A percentile compares a stretch with the other conserved stretches of the same genome.
Conservation (phyloP, 2,888 invertebrate genomes). For the Hirudinaria manillensis region DNA sequence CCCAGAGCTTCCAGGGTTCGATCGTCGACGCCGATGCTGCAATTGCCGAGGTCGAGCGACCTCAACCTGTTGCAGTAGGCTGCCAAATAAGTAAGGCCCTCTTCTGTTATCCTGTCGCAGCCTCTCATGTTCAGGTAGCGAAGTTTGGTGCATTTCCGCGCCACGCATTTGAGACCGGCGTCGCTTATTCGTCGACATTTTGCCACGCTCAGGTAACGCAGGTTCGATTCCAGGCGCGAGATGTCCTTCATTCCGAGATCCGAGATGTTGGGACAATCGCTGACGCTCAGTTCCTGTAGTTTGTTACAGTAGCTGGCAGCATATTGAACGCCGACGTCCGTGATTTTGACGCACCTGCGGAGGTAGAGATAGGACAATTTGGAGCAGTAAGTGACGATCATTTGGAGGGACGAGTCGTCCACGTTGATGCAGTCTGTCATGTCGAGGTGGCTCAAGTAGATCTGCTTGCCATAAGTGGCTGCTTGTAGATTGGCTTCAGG, state of each 20-base stretch:
- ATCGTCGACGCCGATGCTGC: slow-evolving; percentile 73
- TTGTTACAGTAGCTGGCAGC: slow-evolving; percentile 80
- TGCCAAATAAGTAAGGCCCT: slow-evolving; percentile 77
- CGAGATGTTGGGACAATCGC: slow-evolving; percentile 77
- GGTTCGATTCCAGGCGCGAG: slow-evolving; percentile 76
- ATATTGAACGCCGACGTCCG: slow-evolving; percentile 83
- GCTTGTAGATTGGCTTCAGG: slow-evolving; percentile 49
- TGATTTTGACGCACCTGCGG: slow-evolving; percentile 78
- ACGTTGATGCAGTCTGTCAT: slow-evolving; percentile 80
- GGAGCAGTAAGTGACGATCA: slow-evolving; percentile 78
- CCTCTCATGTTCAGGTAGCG: slow-evolving; percentile 81
- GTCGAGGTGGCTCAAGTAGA: slow-evolving; percentile 79
- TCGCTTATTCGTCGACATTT: slow-evolving; percentile 82
- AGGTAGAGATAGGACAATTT: slow-evolving; percentile 79
- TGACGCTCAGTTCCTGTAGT: slow-evolving; percentile 73
- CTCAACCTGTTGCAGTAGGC: slow-evolving; percentile 76
- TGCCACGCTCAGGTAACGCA: slow-evolving; percentile 84
- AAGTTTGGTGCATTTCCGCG: slow-evolving; percentile 78
- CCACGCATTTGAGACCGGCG: slow-evolving; percentile 74
- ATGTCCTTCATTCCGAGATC: slow-evolving; percentile 85
- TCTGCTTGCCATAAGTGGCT: slow-evolving; percentile 52
- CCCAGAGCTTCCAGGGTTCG: slow-evolving; percentile 78
- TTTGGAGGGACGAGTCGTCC: slow-evolving; percentile 75
- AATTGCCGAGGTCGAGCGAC: slow-evolving; percentile 84
- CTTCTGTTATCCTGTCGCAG: slow-evolving; percentile 88